phyloP scores from a whole-genome alignment of 2,113 vertebrate genomes.

The Scomber scombrus region DNA sequence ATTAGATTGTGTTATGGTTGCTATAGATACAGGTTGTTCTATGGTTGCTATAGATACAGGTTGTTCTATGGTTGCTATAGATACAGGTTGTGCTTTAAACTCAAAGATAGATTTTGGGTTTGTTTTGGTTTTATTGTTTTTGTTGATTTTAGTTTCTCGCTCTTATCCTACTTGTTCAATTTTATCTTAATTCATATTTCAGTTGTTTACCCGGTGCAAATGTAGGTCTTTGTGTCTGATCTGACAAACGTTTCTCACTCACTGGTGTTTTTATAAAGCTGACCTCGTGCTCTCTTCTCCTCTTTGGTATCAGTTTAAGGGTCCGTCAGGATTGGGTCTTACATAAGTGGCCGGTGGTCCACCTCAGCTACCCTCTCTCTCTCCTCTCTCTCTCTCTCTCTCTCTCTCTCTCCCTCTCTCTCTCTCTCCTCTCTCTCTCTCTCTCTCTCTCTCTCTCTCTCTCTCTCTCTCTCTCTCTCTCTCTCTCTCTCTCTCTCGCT shows the following conservation, averaged over 20 bases:
- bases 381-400: neutral
- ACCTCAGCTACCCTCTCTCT: constrained; percentile 28
- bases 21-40: too few species aligned
- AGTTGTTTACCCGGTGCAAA: neutral
- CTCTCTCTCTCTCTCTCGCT: too few species aligned
- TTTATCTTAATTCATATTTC: neutral
- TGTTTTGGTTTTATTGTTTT: too few species aligned
- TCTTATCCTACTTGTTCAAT: neutral
- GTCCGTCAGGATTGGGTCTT: constrained; percentile 49
- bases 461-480: constrained; percentile 20
- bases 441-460: neutral
- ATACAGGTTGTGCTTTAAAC: too few species aligned
- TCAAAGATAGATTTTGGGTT: too few species aligned
- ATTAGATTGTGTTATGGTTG: too few species aligned
- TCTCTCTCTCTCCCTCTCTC: neutral
- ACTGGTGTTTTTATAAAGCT: constrained; percentile 16
- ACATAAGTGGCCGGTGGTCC: constrained; percentile 71
- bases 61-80: too few species aligned
- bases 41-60: too few species aligned
- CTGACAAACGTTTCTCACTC: neutral
- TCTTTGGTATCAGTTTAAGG: constrained; percentile 19
- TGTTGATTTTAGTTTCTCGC: too few species aligned
- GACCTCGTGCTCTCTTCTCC: constrained; percentile 7
- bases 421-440: constrained; percentile 33
- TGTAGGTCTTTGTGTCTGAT: neutral